Percentiles rank a stretch among this genome's conserved stretches.
Conservation (phyloP, 2,888 invertebrate species). For the Tigriopus californicus region DNA sequence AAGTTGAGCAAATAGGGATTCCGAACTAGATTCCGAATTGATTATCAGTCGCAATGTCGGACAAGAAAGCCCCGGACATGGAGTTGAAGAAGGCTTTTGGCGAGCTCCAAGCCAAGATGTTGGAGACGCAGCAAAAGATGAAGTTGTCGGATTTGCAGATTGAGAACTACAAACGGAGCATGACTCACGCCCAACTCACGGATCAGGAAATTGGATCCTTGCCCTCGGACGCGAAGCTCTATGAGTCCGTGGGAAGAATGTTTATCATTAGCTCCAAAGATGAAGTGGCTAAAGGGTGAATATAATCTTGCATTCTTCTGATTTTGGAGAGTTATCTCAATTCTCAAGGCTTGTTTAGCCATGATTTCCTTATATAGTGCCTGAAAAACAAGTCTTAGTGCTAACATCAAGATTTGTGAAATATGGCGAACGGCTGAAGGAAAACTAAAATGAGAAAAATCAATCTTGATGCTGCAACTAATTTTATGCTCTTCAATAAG, state of each 20-base stretch:
- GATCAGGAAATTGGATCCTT: conserved; percentile 34
- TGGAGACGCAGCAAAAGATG: conserved; percentile 58
- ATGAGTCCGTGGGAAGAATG: conserved; percentile 66
- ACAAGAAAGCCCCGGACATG: conserved; percentile 8
- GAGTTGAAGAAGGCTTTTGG: conserved; percentile 41
- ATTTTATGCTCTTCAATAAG: no score
- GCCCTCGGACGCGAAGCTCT: conserved; percentile 38
- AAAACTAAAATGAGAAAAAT: no score
- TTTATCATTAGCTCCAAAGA: conserved; percentile 48
- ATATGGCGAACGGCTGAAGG: no score
- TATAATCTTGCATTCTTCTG: not conserved
- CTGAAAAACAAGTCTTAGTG: no score
- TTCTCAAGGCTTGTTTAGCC: no score
- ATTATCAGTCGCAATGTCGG: not conserved
- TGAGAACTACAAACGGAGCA: conserved; percentile 43
- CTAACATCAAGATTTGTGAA: no score
- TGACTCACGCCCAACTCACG: conserved; percentile 50
- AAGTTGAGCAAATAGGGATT: no score
- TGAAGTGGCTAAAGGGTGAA: conserved; percentile 34
- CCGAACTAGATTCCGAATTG: no score
- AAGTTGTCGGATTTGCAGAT: conserved; percentile 57
- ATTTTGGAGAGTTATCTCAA: not conserved
- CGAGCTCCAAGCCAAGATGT: conserved; percentile 59
- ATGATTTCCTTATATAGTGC: no score
- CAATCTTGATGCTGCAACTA: no score